Evolutionary conservation across 1,140 invertebrate genomes (phyloP).

Genomic region (Sycobia sp.): DNA sequence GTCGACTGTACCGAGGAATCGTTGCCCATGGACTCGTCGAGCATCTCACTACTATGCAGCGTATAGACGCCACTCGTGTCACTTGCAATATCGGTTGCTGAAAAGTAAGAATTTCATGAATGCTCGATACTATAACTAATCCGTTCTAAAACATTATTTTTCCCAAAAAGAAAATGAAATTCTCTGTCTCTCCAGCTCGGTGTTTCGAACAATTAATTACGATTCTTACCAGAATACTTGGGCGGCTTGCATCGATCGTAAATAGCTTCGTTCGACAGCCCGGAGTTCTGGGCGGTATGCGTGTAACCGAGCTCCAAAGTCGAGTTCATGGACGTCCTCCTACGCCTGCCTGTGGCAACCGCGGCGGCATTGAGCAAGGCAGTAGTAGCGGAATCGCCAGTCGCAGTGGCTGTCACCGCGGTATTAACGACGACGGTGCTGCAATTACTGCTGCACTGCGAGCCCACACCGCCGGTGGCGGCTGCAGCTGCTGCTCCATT

Average conservation of each 20-base stretch:
- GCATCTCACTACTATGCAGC: conserved; percentile 72
- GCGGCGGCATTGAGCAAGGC: not conserved
- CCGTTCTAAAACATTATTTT: too few relatives aligned
- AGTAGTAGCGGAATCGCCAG: conserved; percentile 23
- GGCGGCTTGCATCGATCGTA: conserved; percentile 57
- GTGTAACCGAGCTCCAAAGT: conserved; percentile 81
- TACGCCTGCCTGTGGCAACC: not conserved
- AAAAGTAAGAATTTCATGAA: not conserved
- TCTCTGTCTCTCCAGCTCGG: too few relatives aligned
- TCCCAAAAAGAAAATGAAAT: conserved; percentile 17
- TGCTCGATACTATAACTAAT: not conserved
- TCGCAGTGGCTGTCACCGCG: conserved; percentile 54
- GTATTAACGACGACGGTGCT: conserved; percentile 79
- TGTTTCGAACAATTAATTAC: too few relatives aligned
- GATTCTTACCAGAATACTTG: conserved; percentile 55
- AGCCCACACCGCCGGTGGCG: conserved; percentile 63
- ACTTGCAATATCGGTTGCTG: conserved; percentile 61
- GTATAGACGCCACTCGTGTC: conserved; percentile 81
- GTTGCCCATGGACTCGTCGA: conserved; percentile 54
- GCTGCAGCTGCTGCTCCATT: not conserved
- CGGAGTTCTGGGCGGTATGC: conserved; percentile 82
- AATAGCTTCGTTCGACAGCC: conserved; percentile 63
- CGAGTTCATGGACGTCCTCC: conserved; percentile 71
- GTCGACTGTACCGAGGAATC: conserved; percentile 56
- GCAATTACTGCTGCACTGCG: conserved; percentile 81